Evolutionary conservation across 1,140 invertebrate genomes (phyloP).

Genomic region (Brachionus koreanus): DNA sequence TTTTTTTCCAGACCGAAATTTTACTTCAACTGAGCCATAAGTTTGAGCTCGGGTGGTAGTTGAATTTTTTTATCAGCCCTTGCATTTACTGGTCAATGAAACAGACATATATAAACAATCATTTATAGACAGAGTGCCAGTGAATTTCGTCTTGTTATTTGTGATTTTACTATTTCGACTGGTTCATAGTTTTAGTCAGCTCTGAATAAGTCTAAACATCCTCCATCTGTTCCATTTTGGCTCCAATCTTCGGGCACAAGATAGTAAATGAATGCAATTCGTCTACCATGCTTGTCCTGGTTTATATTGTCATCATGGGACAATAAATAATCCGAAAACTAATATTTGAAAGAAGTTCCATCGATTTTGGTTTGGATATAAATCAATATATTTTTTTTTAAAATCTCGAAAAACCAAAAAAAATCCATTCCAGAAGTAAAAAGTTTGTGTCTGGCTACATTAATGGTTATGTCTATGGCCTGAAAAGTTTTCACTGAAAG

Average conservation of each 20-base stretch:
- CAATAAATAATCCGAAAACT: constrained; percentile 60
- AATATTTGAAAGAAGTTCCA: constrained; percentile 60
- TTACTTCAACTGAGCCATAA: constrained; percentile 51
- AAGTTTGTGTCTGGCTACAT: not conserved
- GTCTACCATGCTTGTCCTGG: constrained; percentile 53
- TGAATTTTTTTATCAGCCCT: constrained; percentile 49
- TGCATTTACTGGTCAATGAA: constrained; percentile 51
- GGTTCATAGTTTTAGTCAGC: constrained; percentile 59
- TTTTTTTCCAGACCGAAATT: constrained; percentile 39
- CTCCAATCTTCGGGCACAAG: constrained; percentile 61
- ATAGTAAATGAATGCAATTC: constrained; percentile 65
- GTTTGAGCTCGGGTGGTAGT: constrained; percentile 44
- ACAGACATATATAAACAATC: constrained; percentile 60
- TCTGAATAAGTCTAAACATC: constrained; percentile 62
- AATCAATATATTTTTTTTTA: constrained; percentile 53
- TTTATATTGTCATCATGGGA: constrained; percentile 65
- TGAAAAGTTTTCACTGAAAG: not conserved
- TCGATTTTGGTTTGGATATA: constrained; percentile 56
- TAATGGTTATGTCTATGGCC: not conserved
- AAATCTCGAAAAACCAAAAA: constrained; percentile 51
- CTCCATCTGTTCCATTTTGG: constrained; percentile 59
- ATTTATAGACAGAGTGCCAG: constrained; percentile 61
- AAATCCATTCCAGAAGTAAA: constrained; percentile 38
- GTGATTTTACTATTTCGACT: constrained; percentile 56
- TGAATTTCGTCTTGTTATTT: constrained; percentile 61